phyloP scores from a whole-genome alignment of 2,888 invertebrate genomes.

The Parnassius mnemosyne region DNA sequence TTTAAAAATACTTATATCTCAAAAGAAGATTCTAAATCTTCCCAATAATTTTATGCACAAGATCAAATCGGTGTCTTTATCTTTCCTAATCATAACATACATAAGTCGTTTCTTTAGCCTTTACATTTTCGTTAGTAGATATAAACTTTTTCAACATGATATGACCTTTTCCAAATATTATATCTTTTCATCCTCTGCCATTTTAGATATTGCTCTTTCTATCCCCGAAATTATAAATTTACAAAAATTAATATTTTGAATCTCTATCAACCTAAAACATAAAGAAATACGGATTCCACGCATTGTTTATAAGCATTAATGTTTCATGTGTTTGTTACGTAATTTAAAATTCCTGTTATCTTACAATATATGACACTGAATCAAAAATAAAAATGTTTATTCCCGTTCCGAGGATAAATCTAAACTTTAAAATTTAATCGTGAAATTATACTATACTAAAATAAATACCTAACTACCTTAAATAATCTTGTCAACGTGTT shows the following conservation, averaged over 20 bases:
- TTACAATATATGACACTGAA: constrained; percentile 68
- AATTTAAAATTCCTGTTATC: constrained; percentile 51
- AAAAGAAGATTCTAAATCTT: constrained; percentile 74
- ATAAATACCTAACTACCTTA: constrained; percentile 81
- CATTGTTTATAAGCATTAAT: constrained; percentile 47
- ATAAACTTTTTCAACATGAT: constrained; percentile 69
- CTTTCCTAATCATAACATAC: constrained; percentile 65
- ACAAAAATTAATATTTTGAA: constrained; percentile 32
- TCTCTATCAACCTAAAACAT: constrained; percentile 41
- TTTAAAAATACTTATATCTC: constrained; percentile 71
- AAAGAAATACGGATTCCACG: constrained; percentile 61
- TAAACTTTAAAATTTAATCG: constrained; percentile 59
- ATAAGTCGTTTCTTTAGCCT: constrained; percentile 59
- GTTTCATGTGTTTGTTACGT: constrained; percentile 44
- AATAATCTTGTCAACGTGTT: constrained; percentile 78
- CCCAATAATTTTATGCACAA: constrained; percentile 61
- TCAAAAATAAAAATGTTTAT: constrained; percentile 50
- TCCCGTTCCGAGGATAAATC: constrained; percentile 55
- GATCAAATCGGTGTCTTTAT: constrained; percentile 64
- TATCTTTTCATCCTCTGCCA: constrained; percentile 55
- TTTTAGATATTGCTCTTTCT: constrained; percentile 66
- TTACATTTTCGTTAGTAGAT: constrained; percentile 63
- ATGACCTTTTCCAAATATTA: constrained; percentile 68
- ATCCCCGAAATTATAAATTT: constrained; percentile 45
- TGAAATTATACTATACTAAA: constrained; percentile 77